These are phyloP conservation scores for Chorisops tibialis DNA, from an alignment of 2,888 invertebrate genomes.

Conservation along the genomic window DNA sequence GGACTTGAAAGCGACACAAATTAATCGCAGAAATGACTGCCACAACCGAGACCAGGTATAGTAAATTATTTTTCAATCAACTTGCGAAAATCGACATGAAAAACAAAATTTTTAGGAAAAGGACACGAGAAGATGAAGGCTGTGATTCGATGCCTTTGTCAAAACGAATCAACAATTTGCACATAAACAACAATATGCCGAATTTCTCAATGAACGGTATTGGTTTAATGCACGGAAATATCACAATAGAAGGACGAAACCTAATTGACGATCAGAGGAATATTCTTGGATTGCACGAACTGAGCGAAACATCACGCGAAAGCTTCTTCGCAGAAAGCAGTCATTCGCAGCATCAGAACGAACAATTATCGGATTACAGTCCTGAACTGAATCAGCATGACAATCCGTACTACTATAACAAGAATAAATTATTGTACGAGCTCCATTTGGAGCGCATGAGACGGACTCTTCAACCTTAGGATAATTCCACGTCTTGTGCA, in stretches of 20 bases:
- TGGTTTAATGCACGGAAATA: background rate
- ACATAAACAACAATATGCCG: conserved; percentile 61
- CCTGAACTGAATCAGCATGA: conserved; percentile 73
- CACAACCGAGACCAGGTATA: conserved; percentile 22
- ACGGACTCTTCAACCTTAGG: conserved; percentile 49
- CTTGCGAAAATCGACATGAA: background rate
- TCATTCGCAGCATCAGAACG: conserved; percentile 40
- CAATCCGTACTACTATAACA: conserved; percentile 82
- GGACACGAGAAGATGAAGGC: conserved; percentile 71
- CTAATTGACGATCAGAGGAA: background rate
- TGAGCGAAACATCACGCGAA: conserved; percentile 33
- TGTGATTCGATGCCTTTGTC: conserved; percentile 83
- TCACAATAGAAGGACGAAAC: background rate
- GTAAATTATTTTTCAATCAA: background rate
- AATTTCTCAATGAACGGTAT: background rate
- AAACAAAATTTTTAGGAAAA: conserved; percentile 59
- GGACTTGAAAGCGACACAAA: no score
- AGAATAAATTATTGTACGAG: conserved; percentile 81
- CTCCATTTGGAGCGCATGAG: conserved; percentile 77
- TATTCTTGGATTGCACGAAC: background rate
- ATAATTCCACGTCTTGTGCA: background rate
- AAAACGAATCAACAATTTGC: conserved; percentile 85
- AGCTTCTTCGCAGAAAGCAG: conserved; percentile 27
- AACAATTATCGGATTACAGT: conserved; percentile 54
- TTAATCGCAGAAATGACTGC: conserved; percentile 9